Evolutionary conservation across 2,888 invertebrate genomes (phyloP).

Genomic region (Gastrophysa polygoni): DNA sequence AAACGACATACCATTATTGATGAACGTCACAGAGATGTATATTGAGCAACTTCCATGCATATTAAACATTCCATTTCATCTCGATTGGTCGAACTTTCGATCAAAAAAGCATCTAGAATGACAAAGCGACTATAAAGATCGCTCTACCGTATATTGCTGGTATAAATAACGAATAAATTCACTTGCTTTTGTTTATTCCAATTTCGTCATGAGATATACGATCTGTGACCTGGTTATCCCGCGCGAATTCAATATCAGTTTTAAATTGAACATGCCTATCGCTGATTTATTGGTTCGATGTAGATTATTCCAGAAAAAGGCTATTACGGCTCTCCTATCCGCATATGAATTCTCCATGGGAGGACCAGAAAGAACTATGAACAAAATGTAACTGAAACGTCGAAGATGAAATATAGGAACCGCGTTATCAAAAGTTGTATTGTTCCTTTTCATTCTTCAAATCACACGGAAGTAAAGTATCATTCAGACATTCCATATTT

Average conservation of each 20-base stretch:
- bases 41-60: too few relatives aligned
- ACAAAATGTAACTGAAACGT: not conserved
- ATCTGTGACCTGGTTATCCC: conserved; percentile 26
- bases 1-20: too few relatives aligned
- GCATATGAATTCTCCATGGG: conserved; percentile 37
- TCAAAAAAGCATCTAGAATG: not conserved
- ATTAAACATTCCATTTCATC: not conserved
- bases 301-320: conserved; percentile 12
- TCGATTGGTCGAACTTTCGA: not conserved
- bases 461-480: too few relatives aligned
- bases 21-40: too few relatives aligned
- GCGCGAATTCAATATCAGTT: conserved; percentile 24
- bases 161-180: not conserved
- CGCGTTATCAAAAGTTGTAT: too few relatives aligned
- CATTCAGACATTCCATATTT: too few relatives aligned
- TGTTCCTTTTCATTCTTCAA: too few relatives aligned
- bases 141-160: not conserved
- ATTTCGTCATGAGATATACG: conserved; percentile 14
- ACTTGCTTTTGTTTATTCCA: not conserved
- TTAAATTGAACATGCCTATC: conserved; percentile 29
- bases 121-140: not conserved
- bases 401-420: not conserved
- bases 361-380: conserved; percentile 14
- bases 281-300: conserved; percentile 29
- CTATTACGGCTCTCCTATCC: not conserved